These are phyloP conservation scores for Numenius arquata DNA, from an alignment of 2,113 vertebrate species.

Conservation along the genomic window DNA sequence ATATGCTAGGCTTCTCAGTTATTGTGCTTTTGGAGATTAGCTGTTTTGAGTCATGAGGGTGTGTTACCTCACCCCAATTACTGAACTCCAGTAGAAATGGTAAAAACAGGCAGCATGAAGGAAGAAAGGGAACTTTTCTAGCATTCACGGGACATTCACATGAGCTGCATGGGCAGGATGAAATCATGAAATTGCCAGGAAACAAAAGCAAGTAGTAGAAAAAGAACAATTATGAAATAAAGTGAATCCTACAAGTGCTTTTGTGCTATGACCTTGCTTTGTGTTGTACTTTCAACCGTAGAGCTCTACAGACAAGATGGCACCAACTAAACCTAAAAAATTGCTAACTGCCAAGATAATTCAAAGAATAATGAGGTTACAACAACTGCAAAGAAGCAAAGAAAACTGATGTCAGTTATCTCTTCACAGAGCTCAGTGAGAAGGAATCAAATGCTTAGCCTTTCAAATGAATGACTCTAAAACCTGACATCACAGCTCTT, in stretches of 20 bases:
- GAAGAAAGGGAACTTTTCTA: conserved; percentile 48
- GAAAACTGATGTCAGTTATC: conserved; percentile 52
- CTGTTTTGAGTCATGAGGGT: conserved; percentile 54
- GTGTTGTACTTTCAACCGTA: background rate
- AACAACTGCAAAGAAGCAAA: conserved; percentile 45
- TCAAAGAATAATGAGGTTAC: conserved; percentile 66
- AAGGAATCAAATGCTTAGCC: conserved; percentile 43
- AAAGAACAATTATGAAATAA: conserved; percentile 41
- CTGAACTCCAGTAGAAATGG: conserved; percentile 24
- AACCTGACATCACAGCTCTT: background rate
- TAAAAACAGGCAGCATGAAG: conserved; percentile 43
- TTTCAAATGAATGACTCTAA: conserved; percentile 47
- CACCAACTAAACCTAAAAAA: conserved; percentile 63
- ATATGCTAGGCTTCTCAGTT: background rate
- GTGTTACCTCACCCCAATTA: conserved; percentile 56
- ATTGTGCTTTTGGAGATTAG: conserved; percentile 50
- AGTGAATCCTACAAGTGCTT: conserved; percentile 18
- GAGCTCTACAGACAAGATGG: conserved; percentile 66
- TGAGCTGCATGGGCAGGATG: conserved; percentile 45
- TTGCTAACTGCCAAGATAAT: conserved; percentile 57
- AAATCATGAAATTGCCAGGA: conserved; percentile 47
- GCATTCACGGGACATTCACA: conserved; percentile 53
- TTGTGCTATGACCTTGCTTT: conserved; percentile 46
- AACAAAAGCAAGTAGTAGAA: conserved; percentile 48
- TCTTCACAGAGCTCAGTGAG: background rate